Conservation (phyloP, 2,113 vertebrate genomes). For the Lophotis ruficrista region DNA sequence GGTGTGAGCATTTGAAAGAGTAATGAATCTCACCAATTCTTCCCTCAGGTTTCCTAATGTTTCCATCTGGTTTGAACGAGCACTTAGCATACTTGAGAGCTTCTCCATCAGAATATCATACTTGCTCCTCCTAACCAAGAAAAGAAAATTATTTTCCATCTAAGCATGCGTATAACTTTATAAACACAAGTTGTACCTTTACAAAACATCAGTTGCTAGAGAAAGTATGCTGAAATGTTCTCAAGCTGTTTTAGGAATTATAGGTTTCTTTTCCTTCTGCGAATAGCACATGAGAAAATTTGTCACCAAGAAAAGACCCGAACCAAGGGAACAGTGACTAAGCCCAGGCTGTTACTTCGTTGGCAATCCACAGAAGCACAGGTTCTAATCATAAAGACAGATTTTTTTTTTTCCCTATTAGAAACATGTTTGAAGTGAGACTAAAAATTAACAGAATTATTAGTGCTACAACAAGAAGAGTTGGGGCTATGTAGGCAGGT, state of each 20-base stretch:
- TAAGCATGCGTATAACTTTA: not conserved
- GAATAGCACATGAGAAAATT: not conserved
- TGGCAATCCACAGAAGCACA: not conserved
- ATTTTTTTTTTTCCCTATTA: too few relatives aligned
- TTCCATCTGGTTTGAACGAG: slow-evolving; percentile 75
- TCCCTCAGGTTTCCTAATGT: slow-evolving; percentile 80
- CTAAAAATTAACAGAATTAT: not conserved
- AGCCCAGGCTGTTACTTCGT: not conserved
- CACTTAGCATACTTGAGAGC: slow-evolving; percentile 81
- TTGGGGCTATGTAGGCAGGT: not conserved
- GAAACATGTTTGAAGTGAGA: not conserved
- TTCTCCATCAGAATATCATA: slow-evolving; percentile 93
- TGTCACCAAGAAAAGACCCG: not conserved
- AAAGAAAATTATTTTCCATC: not conserved
- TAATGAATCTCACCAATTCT: slow-evolving; percentile 81
- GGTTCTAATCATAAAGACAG: not conserved
- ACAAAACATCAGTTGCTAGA: not conserved
- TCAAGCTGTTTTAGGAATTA: not conserved
- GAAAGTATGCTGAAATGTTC: not conserved
- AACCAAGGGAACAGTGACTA: not conserved
- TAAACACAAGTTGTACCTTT: not conserved
- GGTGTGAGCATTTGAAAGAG: not conserved
- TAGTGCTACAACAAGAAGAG: not conserved
- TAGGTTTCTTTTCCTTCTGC: not conserved
- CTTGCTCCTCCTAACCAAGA: slow-evolving; percentile 84